Percentiles rank a stretch among this genome's conserved stretches.
Evolutionary conservation across 1,140 invertebrate species (phyloP).

Genomic region (Zaprionus capensis): DNA sequence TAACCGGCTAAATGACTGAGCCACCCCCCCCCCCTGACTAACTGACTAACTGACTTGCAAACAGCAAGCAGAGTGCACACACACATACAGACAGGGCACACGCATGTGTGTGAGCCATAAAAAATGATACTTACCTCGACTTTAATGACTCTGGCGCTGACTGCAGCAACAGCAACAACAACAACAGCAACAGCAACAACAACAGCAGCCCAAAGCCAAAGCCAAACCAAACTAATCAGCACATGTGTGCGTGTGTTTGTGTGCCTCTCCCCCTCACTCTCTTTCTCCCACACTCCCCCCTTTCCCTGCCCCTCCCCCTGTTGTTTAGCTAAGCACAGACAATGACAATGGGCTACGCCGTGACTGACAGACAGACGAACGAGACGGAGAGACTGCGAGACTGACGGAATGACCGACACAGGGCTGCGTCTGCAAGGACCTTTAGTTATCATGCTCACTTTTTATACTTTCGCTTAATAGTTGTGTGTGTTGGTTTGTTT

Average conservation of each 20-base stretch:
- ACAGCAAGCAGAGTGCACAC: slow-evolving; percentile 30
- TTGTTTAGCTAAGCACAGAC: slow-evolving; percentile 68
- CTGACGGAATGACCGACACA: slow-evolving; percentile 35
- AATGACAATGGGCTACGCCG: slow-evolving; percentile 59
- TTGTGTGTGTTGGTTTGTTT: slow-evolving; percentile 64
- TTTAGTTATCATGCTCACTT: slow-evolving; percentile 78
- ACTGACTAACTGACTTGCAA: slow-evolving; percentile 73
- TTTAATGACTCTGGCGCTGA: slow-evolving; percentile 72
- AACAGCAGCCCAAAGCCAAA: slow-evolving; percentile 52
- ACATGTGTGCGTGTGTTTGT: slow-evolving; percentile 32
- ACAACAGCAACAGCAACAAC: slow-evolving; percentile 10
- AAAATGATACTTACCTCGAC: slow-evolving; percentile 79
- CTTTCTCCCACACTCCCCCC: too few relatives aligned
- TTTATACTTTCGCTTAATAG: slow-evolving; percentile 79
- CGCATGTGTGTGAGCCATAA: slow-evolving; percentile 54
- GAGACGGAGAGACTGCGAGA: slow-evolving; percentile 28
- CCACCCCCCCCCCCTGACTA: not conserved
- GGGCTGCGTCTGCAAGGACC: slow-evolving; percentile 61
- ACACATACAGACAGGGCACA: slow-evolving; percentile 31
- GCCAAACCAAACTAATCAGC: slow-evolving; percentile 76
- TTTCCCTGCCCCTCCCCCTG: slow-evolving; percentile 24
- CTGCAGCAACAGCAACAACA: slow-evolving; percentile 54
- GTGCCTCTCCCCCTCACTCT: slow-evolving; percentile 1
- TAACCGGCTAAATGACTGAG: slow-evolving; percentile 57
- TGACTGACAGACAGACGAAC: slow-evolving; percentile 36